Conservation (phyloP, 2,888 invertebrate species). For the Kryphioiulus occultus region DNA sequence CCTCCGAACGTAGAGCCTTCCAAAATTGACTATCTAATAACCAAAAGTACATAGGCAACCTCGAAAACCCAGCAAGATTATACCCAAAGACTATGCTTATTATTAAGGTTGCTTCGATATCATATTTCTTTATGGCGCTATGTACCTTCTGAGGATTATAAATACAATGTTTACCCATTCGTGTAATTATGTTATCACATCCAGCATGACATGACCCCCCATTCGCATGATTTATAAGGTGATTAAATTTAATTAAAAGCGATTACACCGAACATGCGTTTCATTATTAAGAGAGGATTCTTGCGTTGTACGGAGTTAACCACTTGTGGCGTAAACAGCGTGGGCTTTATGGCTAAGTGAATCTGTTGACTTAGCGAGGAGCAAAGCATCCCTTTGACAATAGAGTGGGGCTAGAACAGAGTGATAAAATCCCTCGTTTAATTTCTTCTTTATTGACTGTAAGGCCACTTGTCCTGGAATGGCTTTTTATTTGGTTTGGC, state of each 20-base stretch:
- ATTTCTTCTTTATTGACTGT: slow-evolving; percentile 13
- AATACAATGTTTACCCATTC: slow-evolving; percentile 1
- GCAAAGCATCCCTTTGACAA: background rate
- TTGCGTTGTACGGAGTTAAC: background rate
- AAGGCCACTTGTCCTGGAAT: background rate
- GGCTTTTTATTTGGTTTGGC: background rate
- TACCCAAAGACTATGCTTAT: too few relatives aligned
- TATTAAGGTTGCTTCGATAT: background rate
- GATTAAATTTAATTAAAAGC: slow-evolving; percentile 28
- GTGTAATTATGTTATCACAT: background rate
- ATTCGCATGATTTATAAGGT: background rate
- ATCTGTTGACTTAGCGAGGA: background rate
- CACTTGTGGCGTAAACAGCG: slow-evolving; percentile 18
- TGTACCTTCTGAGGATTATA: background rate
- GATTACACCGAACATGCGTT: background rate
- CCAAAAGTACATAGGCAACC: too few relatives aligned
- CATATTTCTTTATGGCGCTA: background rate
- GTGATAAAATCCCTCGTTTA: background rate
- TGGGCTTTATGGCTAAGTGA: slow-evolving; percentile 24
- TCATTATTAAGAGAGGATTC: background rate
- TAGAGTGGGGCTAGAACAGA: background rate
- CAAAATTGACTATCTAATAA: too few relatives aligned
- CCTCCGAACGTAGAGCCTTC: too few relatives aligned
- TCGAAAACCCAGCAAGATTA: too few relatives aligned
- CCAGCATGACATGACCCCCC: background rate